Evolutionary conservation across 2,888 invertebrate genomes (phyloP).

Genomic region (Epicampocera succincta): DNA sequence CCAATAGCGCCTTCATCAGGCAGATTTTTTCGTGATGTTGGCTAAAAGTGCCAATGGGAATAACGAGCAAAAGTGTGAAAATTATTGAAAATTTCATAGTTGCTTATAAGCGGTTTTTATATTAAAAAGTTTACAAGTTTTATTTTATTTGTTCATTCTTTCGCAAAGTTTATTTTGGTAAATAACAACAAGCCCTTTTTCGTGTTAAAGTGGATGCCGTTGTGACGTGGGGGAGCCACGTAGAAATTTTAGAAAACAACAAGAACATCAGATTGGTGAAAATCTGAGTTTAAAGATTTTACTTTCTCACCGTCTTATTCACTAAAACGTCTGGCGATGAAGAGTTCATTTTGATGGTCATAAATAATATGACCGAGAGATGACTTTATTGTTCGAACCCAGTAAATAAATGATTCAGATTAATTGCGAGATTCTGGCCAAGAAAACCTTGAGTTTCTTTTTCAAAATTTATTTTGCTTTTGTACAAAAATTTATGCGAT

Average conservation of each 20-base stretch:
- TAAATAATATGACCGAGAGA: not conserved
- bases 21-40: not conserved
- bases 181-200: slow-evolving; percentile 29
- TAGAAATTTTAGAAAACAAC: not conserved
- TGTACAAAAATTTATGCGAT: not conserved
- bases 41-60: not conserved
- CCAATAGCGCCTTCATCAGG: not conserved
- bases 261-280: slow-evolving; percentile 20
- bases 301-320: not conserved
- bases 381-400: not conserved
- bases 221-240: no score
- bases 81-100: slow-evolving; percentile 46
- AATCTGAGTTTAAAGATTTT: slow-evolving; percentile 24
- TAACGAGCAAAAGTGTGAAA: slow-evolving; percentile 36
- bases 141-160: slow-evolving; percentile 25
- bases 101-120: slow-evolving; percentile 37
- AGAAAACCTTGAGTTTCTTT: slow-evolving; percentile 15
- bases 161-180: slow-evolving; percentile 13
- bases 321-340: not conserved
- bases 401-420: not conserved
- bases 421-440: not conserved
- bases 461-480: not conserved
- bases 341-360: slow-evolving; percentile 9
- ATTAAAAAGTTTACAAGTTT: slow-evolving; percentile 45
- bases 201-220: slow-evolving; percentile 1